phyloP scores from a whole-genome alignment of 2,113 vertebrate genomes.

The Platysternon megacephalum region DNA sequence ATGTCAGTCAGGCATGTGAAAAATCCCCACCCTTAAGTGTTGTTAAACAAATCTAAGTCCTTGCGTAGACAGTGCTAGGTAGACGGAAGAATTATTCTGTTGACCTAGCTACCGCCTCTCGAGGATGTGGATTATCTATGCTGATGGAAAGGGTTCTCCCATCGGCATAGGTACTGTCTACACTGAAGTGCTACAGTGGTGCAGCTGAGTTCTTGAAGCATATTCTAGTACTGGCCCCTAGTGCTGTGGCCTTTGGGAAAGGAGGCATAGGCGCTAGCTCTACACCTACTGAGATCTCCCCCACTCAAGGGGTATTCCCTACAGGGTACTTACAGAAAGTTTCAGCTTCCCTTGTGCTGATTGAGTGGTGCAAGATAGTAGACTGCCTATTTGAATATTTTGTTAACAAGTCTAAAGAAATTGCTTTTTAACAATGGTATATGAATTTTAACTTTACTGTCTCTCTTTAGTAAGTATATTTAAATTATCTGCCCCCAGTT shows the following conservation, averaged over 20 bases:
- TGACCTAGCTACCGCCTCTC: no score
- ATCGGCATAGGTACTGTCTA: background rate
- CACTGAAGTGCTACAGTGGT: no score
- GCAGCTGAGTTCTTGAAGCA: background rate
- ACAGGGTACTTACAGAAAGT: background rate
- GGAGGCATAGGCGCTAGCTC: background rate
- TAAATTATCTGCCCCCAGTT: background rate
- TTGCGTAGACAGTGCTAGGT: background rate
- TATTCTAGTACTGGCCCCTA: background rate
- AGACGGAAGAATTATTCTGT: background rate
- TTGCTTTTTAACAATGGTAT: background rate
- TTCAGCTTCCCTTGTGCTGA: background rate
- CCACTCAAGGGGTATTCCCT: background rate
- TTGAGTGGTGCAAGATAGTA: background rate
- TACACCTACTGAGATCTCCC: background rate
- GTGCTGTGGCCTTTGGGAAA: background rate
- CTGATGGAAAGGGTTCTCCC: background rate
- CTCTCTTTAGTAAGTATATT: background rate
- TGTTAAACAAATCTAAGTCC: background rate
- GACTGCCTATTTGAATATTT: rapidly evolving
- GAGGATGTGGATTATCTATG: background rate
- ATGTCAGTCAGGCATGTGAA: background rate
- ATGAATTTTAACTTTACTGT: background rate
- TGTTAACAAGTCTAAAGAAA: background rate
- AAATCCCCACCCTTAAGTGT: background rate